phyloP scores from a whole-genome alignment of 1,140 invertebrate species.

The Myzus persicae region DNA sequence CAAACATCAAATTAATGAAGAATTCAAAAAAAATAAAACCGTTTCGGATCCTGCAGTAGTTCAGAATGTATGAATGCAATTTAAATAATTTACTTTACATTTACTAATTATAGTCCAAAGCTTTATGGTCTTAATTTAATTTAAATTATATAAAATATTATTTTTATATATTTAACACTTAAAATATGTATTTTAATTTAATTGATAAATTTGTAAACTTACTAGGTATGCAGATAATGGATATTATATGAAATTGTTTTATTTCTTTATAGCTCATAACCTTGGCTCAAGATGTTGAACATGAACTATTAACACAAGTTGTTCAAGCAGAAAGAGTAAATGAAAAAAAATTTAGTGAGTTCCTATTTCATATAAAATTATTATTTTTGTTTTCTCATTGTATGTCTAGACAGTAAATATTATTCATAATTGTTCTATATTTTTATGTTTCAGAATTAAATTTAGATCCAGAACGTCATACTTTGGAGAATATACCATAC shows the following conservation, averaged over 20 bases:
- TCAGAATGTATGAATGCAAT: slow-evolving; percentile 33
- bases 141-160: background rate
- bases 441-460: slow-evolving; percentile 43
- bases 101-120: background rate
- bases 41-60: background rate
- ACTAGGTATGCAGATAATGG: background rate
- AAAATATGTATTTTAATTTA: background rate
- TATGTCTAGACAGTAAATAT: background rate
- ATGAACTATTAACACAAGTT: slow-evolving; percentile 45
- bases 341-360: slow-evolving; percentile 51
- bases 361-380: background rate
- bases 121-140: background rate
- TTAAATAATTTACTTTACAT: background rate
- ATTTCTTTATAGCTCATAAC: slow-evolving; percentile 26
- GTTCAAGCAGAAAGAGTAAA: slow-evolving; percentile 42
- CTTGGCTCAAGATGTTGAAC: slow-evolving; percentile 45
- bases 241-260: background rate
- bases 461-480: slow-evolving; percentile 51
- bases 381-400: background rate
- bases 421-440: background rate
- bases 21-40: slow-evolving; percentile 55
- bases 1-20: slow-evolving; percentile 50
- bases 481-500: slow-evolving; percentile 43
- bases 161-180: background rate
- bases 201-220: background rate